Base-by-base conservation (phyloP, 92 coral and sea anemone species). In the Pocillopora meandrina region DNA sequence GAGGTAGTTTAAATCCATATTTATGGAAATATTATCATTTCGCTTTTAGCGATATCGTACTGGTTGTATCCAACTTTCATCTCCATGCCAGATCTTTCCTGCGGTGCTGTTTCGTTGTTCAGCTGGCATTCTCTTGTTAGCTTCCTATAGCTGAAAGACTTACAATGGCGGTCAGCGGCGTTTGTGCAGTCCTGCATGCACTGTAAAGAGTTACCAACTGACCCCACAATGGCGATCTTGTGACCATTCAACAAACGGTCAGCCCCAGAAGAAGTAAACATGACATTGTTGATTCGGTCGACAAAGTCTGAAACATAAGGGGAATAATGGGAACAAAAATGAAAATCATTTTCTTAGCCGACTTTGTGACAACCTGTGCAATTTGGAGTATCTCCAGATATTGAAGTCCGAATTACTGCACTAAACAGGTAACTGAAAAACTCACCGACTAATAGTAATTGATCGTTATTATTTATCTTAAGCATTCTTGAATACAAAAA, bases 121-220 rank as follows among this genome's bases (percentile, higher is more conserved):
- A 77, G 3, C 35, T 77, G 57, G 19, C 81, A 77, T 62, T 11
- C 26, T 1, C 65, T 57, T 10, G 68, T 77, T 23, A 36, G 10
- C 58, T 61, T 18, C 56, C 63, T 62, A 59, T 77, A 36, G 21
- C 61, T 63, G 47, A 62, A 77, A 17, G 81, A 77, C 33, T 61
- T 18, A 26, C 81, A 77, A 5, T 36, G n/a, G 10, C 71, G 70
- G 9, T 33, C 31, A 7, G 42, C 68, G n/a, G 14, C 1, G 61
- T 63, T 61, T 77, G 71, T 12, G 20, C 81, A 77, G 21, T 35
- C 34, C n/a, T 49, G 59, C 81, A 77, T 77, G 57, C 71, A 77
- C 81, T 35, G 71, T 1, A 16, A 58, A 10, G 81, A 62, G 9
- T 19, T 77, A 36, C 34, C 49, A 6, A 77, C 81, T 19, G 81